phyloP scores from a whole-genome alignment of 2,888 invertebrate genomes.

The Panzeria rudis region DNA sequence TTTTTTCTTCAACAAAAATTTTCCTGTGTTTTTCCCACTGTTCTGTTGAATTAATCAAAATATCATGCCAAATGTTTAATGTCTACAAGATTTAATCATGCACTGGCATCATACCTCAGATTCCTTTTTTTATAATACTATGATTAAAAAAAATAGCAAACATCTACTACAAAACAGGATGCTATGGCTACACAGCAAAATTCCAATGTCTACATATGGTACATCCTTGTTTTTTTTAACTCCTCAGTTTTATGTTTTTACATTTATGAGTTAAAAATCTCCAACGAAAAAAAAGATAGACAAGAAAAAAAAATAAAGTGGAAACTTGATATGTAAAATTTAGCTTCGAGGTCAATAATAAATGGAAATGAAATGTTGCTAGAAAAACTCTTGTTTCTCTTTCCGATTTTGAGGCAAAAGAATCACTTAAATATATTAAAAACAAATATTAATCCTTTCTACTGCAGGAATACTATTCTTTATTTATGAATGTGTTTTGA shows the following conservation, averaged over 20 bases:
- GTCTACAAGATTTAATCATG: conserved; percentile 53
- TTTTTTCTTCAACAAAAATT: background rate
- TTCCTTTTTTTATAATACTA: conserved; percentile 12
- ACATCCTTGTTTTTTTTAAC: conserved; percentile 29
- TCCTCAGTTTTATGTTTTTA: background rate
- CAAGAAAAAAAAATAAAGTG: conserved; percentile 67
- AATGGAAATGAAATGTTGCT: conserved; percentile 63
- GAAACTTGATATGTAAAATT: conserved; percentile 70
- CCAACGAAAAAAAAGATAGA: conserved; percentile 2
- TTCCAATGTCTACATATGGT: conserved; percentile 42
- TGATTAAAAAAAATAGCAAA: conserved; percentile 41
- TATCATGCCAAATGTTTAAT: conserved; percentile 38
- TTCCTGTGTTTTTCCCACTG: conserved; percentile 16
- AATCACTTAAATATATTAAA: conserved; percentile 72
- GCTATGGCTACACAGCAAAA: conserved; percentile 43
- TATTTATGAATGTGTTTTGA: conserved; percentile 45
- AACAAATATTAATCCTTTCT: conserved; percentile 75
- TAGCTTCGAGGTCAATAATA: conserved; percentile 70
- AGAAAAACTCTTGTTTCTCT: conserved; percentile 32
- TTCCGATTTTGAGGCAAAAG: conserved; percentile 43
- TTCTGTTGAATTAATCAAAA: conserved; percentile 34
- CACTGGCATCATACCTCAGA: conserved; percentile 14
- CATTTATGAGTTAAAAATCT: conserved; percentile 5
- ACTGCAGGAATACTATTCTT: conserved; percentile 14
- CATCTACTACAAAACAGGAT: conserved; percentile 39